A percentile compares a stretch with the other conserved stretches of the same genome.
phyloP scores from a whole-genome alignment of 2,113 vertebrate genomes.

The Willisornis vidua region DNA sequence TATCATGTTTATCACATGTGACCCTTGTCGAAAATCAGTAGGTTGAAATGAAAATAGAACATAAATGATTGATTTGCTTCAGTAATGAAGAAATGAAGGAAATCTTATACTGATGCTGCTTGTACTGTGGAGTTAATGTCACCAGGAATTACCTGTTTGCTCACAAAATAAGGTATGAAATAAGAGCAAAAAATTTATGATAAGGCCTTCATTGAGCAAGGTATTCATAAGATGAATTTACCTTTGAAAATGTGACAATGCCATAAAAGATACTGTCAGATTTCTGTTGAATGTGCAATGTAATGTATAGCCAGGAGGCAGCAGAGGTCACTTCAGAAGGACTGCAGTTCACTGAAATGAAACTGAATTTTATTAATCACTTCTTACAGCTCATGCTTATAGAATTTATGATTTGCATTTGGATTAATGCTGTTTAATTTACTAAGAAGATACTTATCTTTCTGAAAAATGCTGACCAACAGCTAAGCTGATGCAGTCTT shows the following conservation, averaged over 20 bases:
- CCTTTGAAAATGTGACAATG: neutral
- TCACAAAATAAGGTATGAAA: neutral
- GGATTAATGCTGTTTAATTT: neutral
- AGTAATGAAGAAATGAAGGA: neutral
- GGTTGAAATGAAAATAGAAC: neutral
- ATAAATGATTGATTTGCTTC: neutral
- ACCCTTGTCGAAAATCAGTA: neutral
- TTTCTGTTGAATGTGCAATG: neutral
- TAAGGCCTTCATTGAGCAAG: neutral
- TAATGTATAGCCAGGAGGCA: neutral
- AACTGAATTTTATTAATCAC: neutral
- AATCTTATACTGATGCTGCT: neutral
- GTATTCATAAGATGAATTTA: neutral
- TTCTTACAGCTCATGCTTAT: neutral
- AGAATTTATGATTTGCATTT: neutral
- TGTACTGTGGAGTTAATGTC: neutral
- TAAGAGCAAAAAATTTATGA: neutral
- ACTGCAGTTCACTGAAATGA: neutral
- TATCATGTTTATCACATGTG: neutral
- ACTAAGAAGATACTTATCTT: neutral
- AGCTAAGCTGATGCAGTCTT: neutral
- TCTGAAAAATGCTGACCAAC: neutral
- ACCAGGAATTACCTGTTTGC: neutral
- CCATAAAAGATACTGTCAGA: neutral
- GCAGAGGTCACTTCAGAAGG: neutral